phyloP scores from a whole-genome alignment of 2,888 invertebrate species.

The Mimas tiliae region DNA sequence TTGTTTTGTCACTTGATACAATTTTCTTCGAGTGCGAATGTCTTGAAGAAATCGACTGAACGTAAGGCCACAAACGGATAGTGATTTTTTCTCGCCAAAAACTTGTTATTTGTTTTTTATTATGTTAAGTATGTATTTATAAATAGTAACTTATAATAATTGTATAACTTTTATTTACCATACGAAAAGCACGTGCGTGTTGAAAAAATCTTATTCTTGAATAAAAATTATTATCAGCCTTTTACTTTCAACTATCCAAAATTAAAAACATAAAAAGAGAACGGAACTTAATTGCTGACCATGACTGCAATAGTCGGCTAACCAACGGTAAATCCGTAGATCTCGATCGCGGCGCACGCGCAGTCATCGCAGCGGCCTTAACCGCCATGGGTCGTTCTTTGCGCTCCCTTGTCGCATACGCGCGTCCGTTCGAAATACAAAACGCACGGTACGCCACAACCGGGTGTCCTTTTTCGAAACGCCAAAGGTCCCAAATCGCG shows the following conservation, averaged over 20 bases:
- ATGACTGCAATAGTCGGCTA: constrained; percentile 48
- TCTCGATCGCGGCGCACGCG: constrained; percentile 49
- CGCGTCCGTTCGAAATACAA: constrained; percentile 56
- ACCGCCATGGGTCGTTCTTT: constrained; percentile 77
- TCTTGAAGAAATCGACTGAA: too few species aligned
- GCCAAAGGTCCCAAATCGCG: constrained; percentile 76
- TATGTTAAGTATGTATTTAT: too few species aligned
- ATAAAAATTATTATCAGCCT: background rate
- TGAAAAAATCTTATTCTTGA: too few species aligned
- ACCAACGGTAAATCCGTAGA: constrained; percentile 56
- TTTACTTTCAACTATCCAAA: background rate
- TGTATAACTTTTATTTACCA: too few species aligned
- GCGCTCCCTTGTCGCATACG: constrained; percentile 58
- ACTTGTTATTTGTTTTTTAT: too few species aligned
- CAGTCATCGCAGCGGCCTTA: constrained; percentile 67
- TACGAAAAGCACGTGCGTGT: too few species aligned
- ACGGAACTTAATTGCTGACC: constrained; percentile 48
- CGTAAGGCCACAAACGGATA: too few species aligned
- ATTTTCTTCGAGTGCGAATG: too few species aligned
- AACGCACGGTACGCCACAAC: constrained; percentile 59
- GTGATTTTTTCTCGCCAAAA: too few species aligned
- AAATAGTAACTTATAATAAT: too few species aligned
- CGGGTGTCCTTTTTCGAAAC: constrained; percentile 74
- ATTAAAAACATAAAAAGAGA: constrained; percentile 44
- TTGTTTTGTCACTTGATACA: too few species aligned